Evolutionary conservation across 53 echinoderm and acorn worm species (phyloP).

Genomic region (Apostichopus leukothele): DNA sequence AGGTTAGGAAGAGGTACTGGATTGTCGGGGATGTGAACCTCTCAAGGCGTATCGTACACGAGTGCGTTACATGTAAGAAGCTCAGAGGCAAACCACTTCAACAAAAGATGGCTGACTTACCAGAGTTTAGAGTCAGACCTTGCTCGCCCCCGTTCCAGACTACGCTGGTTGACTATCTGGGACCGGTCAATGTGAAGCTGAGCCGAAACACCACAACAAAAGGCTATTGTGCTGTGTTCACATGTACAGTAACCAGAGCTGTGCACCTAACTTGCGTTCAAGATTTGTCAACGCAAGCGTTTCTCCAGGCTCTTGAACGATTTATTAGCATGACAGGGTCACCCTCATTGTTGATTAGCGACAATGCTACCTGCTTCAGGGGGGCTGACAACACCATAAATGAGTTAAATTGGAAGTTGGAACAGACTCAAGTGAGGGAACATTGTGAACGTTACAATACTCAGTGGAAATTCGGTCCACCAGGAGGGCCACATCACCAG

Average conservation of each 20-base stretch:
- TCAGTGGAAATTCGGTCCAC: conserved; percentile 61
- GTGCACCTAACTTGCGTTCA: conserved; percentile 66
- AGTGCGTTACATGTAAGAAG: conserved; percentile 56
- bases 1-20: conserved; percentile 59
- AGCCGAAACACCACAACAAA: conserved; percentile 58
- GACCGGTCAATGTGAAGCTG: conserved; percentile 65
- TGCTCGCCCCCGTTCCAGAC: conserved; percentile 67
- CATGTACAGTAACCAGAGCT: conserved; percentile 57
- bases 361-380: conserved; percentile 68
- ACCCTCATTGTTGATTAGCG: conserved; percentile 47
- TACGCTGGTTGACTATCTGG: conserved; percentile 73
- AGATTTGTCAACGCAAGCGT: conserved; percentile 64
- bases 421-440: conserved; percentile 54
- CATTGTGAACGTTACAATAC: conserved; percentile 50
- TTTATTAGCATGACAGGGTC: conserved; percentile 66
- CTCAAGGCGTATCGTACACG: conserved; percentile 58
- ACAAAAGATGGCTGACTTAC: conserved; percentile 76
- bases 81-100: conserved; percentile 62
- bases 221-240: conserved; percentile 62
- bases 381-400: conserved; percentile 66
- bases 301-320: conserved; percentile 67
- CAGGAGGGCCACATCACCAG: conserved; percentile 59
- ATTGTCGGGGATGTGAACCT: background rate
- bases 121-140: conserved; percentile 59
- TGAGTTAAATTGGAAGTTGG: conserved; percentile 62